phyloP scores from a whole-genome alignment of 2,888 invertebrate genomes.

The Lasius platythorax region DNA sequence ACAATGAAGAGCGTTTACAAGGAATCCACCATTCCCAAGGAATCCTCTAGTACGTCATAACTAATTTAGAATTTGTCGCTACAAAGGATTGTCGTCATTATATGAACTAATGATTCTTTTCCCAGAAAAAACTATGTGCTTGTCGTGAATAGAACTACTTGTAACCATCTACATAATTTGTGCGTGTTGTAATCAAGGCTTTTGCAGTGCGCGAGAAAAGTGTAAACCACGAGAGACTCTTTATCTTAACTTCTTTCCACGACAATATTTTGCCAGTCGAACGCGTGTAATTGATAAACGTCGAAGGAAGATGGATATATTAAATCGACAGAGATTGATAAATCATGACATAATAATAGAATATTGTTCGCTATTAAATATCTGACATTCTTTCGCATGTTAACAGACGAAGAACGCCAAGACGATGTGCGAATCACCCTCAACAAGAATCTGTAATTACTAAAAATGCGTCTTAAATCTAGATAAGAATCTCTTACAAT shows the following conservation, averaged over 20 bases:
- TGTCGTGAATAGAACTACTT: background rate
- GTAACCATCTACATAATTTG: background rate
- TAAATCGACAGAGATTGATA: constrained; percentile 55
- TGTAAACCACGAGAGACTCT: constrained; percentile 42
- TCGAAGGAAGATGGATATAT: constrained; percentile 34
- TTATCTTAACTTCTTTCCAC: constrained; percentile 23
- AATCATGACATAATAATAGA: constrained; percentile 50
- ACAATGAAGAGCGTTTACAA: constrained; percentile 9
- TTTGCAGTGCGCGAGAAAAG: constrained; percentile 31
- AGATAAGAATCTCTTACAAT: constrained; percentile 57
- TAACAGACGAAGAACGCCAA: constrained; percentile 36
- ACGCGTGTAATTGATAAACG: constrained; percentile 30
- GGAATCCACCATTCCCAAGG: background rate
- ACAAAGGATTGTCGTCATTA: background rate
- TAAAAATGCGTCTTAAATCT: constrained; percentile 52
- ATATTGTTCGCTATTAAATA: constrained; percentile 30
- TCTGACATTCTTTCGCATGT: background rate
- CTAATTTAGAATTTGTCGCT: constrained; percentile 20
- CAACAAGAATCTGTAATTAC: constrained; percentile 41
- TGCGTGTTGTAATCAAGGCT: background rate
- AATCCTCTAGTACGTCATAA: background rate
- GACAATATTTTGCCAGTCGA: constrained; percentile 6
- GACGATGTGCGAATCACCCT: constrained; percentile 25
- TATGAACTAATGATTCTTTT: constrained; percentile 6
- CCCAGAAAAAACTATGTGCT: background rate